Conservation (phyloP, 2,113 vertebrate species). For the Nyctereutes procyonoides region DNA sequence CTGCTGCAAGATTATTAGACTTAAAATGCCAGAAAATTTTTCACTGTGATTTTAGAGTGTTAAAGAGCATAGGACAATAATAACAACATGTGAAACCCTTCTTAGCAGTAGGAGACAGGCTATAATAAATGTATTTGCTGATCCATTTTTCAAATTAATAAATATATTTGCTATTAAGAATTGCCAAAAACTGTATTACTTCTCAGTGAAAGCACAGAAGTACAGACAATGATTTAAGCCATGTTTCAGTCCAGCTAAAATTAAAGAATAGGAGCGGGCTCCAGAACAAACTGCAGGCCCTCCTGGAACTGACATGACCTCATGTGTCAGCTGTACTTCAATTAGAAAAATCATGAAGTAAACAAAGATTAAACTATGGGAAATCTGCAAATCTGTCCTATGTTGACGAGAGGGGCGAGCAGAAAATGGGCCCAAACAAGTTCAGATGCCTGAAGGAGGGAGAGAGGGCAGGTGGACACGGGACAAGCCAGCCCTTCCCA, state of each 20-base stretch:
- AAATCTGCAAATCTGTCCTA: neutral
- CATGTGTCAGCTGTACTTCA: neutral
- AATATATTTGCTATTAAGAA: neutral
- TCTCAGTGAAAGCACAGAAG: neutral
- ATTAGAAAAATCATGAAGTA: too few species aligned
- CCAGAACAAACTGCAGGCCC: neutral
- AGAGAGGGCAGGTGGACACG: neutral
- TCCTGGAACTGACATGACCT: fast-evolving
- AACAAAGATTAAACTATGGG: neutral
- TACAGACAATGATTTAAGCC: neutral
- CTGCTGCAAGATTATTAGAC: neutral
- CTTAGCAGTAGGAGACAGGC: neutral
- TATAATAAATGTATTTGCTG: neutral
- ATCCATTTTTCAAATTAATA: neutral
- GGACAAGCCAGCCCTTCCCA: neutral
- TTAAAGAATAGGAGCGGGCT: neutral
- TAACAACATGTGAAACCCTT: neutral
- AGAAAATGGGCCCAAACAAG: neutral
- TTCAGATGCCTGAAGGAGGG: neutral
- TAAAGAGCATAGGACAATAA: neutral
- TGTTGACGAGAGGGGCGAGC: neutral
- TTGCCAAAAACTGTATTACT: neutral
- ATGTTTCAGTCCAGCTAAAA: neutral
- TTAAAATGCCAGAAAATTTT: neutral
- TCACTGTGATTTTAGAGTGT: neutral